A percentile compares a stretch with the other conserved stretches of the same genome.
Conservation (phyloP, 2,113 vertebrate species). For the Colius striatus region DNA sequence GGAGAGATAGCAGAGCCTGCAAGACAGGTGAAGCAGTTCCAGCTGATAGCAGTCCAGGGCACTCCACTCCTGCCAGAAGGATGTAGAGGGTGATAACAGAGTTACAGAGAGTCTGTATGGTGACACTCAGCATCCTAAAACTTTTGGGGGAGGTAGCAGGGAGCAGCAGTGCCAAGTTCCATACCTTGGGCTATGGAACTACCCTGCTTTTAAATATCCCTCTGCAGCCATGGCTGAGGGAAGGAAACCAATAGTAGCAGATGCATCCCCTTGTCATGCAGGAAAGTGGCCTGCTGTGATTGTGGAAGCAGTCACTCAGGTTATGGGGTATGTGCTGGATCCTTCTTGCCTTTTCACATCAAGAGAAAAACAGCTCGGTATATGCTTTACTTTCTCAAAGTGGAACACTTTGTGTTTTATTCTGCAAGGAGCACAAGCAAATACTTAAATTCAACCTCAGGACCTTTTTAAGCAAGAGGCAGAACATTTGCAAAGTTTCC, state of each 20-base stretch:
- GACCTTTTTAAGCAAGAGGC: neutral
- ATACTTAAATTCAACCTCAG: neutral
- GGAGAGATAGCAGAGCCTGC: neutral
- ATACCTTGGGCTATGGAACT: rapidly evolving
- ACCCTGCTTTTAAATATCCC: neutral
- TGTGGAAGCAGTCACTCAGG: neutral
- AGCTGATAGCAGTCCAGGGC: neutral
- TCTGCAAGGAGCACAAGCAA: neutral
- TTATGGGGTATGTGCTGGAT: neutral
- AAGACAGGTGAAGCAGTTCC: neutral
- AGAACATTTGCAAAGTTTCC: neutral
- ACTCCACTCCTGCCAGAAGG: neutral
- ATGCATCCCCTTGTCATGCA: rapidly evolving
- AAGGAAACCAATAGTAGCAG: neutral
- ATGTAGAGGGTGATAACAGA: neutral
- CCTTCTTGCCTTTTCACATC: neutral
- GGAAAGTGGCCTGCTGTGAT: rapidly evolving
- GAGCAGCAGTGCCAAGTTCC: neutral
- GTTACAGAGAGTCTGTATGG: rapidly evolving
- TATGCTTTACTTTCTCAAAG: neutral
- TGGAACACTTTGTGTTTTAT: neutral
- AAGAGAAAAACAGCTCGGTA: neutral
- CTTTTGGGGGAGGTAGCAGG: neutral
- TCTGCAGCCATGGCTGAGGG: rapidly evolving
- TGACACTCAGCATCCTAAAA: neutral